These are phyloP conservation scores for Vannuccia rotundouncinata DNA, from an alignment of 2,888 invertebrate genomes.

Conservation along the genomic window DNA sequence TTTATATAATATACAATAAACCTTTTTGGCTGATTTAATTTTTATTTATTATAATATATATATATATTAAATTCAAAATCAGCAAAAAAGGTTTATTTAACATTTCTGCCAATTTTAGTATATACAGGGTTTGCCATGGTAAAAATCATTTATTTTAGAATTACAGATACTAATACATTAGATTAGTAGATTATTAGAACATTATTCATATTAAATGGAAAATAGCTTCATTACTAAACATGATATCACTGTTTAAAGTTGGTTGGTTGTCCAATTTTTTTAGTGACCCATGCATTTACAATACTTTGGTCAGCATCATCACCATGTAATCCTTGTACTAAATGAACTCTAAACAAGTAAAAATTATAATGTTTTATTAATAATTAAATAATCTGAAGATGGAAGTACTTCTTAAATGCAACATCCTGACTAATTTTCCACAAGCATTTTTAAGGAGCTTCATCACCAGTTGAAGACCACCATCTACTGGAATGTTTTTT, in stretches of 20 bases:
- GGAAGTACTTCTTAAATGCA: background rate
- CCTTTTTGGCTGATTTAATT: no score
- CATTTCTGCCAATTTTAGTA: no score
- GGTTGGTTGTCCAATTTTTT: background rate
- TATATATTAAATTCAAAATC: no score
- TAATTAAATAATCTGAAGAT: background rate
- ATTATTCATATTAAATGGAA: background rate
- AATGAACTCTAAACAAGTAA: background rate
- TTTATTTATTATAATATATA: no score
- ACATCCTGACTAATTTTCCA: background rate
- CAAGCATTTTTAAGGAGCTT: background rate
- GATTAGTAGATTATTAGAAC: no score
- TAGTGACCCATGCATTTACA: background rate
- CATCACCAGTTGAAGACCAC: no score
- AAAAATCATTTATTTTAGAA: no score
- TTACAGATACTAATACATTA: no score
- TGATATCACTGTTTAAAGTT: background rate
- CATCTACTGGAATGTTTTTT: no score
- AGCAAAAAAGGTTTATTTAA: no score
- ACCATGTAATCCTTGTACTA: background rate
- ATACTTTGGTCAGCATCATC: background rate
- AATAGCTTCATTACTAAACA: background rate
- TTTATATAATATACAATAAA: no score
- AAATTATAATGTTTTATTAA: background rate
- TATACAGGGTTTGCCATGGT: no score